These are phyloP conservation scores for Meda fulgida DNA, from an alignment of 2,797 vertebrate species.

Conservation along the genomic window DNA sequence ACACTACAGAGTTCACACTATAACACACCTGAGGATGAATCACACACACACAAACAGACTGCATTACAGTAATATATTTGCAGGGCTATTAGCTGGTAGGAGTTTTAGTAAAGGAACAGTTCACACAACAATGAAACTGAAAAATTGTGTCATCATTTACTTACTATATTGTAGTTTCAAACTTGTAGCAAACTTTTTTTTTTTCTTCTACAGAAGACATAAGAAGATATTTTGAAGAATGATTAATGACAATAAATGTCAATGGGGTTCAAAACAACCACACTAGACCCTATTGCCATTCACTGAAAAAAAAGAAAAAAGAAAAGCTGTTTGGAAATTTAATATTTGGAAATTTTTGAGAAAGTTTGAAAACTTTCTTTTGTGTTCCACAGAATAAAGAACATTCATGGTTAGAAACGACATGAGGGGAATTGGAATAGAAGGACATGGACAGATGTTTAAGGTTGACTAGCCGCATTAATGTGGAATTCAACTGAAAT, in stretches of 20 bases:
- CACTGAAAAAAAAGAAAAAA: background rate
- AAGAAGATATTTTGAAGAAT: background rate
- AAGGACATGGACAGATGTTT: background rate
- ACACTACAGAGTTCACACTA: background rate
- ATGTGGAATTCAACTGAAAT: background rate
- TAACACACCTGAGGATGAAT: conserved; percentile 13
- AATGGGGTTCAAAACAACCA: background rate
- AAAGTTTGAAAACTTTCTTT: too few species aligned
- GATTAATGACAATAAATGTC: background rate
- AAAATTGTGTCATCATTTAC: background rate
- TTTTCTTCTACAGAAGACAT: background rate
- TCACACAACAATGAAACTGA: too few species aligned
- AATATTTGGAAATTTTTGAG: too few species aligned
- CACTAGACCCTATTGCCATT: background rate
- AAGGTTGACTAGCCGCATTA: background rate
- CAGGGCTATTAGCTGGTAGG: background rate
- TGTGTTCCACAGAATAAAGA: background rate
- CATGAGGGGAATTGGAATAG: background rate
- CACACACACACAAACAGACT: background rate
- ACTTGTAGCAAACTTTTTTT: background rate
- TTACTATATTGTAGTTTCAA: background rate
- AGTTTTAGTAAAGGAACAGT: background rate
- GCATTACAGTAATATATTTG: background rate
- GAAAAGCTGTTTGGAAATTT: background rate
- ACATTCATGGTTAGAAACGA: background rate